phyloP scores from a whole-genome alignment of 2,888 invertebrate species.

The Drosophila rellima region DNA sequence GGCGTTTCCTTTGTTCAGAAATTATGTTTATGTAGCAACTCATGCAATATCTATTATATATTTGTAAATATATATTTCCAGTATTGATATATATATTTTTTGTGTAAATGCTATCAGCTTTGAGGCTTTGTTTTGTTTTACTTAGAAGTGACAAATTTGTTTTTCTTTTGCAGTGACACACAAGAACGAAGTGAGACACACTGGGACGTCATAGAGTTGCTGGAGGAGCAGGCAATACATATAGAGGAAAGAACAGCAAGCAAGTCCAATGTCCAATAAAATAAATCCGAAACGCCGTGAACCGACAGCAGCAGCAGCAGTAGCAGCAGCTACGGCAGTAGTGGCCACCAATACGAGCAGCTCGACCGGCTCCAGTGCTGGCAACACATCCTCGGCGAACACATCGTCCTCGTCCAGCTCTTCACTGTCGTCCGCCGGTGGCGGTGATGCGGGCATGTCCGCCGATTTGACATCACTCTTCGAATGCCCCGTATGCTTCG shows the following conservation, averaged over 20 bases:
- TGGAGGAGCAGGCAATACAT: constrained; percentile 29
- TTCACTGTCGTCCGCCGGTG: constrained; percentile 85
- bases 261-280: constrained; percentile 85
- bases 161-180: constrained; percentile 40
- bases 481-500: constrained; percentile 99
- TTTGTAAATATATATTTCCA: not conserved
- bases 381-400: constrained; percentile 83
- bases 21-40: not conserved
- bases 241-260: constrained; percentile 32
- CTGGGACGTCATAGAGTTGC: not conserved
- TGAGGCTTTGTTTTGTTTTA: not conserved
- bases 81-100: too few relatives aligned
- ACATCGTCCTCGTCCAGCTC: constrained; percentile 86
- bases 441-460: constrained; percentile 88
- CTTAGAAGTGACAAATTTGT: constrained; percentile 18
- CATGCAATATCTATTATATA: not conserved
- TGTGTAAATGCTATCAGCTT: not conserved
- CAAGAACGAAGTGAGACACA: constrained; percentile 6
- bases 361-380: constrained; percentile 76
- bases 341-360: constrained; percentile 73
- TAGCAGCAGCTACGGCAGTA: constrained; percentile 72
- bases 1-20: not conserved
- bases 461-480: constrained; percentile 96
- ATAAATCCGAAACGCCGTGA: constrained; percentile 85
- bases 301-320: constrained; percentile 79